Evolutionary conservation across 2,113 vertebrate genomes (phyloP), one percentile per base, ranked within the genome.

Genomic region (Uropsilus gracilis): DNA sequence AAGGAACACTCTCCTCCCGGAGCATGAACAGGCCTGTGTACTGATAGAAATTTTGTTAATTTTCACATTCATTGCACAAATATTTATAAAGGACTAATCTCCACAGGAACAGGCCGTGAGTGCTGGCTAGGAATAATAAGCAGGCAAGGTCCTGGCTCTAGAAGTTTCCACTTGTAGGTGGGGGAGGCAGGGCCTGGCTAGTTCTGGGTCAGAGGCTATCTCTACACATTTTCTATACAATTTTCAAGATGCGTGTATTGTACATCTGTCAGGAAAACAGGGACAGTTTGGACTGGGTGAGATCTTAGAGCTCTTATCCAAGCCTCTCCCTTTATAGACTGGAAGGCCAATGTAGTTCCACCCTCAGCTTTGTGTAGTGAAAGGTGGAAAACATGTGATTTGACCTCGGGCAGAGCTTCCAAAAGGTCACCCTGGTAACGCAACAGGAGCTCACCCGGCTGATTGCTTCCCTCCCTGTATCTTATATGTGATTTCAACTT

Each of bases 321-420:
- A 80, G 53, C 24, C n/a, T 92, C 5, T 37, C 20, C 18, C 42
- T 84, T 87, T 37, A 64, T 4, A 44, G 37, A 81, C 18, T 18
- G 2, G 55, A 44, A 69, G 28, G 17, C 17, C 2, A 17, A 73
- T 48, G 10, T 48, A 11, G 8, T n/a, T 50, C 30, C 11, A 59
- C 8, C n/a, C 59, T 20, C 28, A 16, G 1, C 28, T n/a, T 8
- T 0, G 1, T 61, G 32, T 5, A 1, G 32, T 55, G 0, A 1
- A 46, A 57, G n/a, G 13, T 18, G 12, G 26, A 77, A 30, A 26
- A 24, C 28, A 12, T 8, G 2, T 3, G 32, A 50, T 1, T 32
- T 26, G 39, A 32, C 22, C 7, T 30, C 2, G 9, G 22, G 8
- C 30, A 2, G 6, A 10, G n/a, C 57, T 81, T 34, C n/a, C 7